Evolutionary conservation across 2,797 vertebrate species (phyloP).

Genomic region (Euphonia xanthogaster): DNA sequence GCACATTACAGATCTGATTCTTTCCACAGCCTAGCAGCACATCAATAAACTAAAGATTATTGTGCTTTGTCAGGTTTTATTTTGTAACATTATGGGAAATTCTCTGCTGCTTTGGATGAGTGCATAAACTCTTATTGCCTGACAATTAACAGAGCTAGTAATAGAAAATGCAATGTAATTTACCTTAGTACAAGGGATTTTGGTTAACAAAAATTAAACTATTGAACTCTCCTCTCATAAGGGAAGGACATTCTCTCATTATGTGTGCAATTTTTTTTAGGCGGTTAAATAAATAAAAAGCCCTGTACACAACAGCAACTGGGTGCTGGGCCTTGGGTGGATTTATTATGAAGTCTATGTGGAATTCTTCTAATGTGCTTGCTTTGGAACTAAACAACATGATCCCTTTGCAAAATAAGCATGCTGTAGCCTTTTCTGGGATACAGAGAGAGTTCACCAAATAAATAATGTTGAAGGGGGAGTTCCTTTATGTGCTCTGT

Average conservation of each 20-base stretch:
- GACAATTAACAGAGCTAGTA: conserved; percentile 87
- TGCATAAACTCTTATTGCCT: conserved; percentile 85
- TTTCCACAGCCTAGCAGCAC: conserved; percentile 77
- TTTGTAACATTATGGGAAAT: conserved; percentile 86
- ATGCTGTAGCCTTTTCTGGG: conserved; percentile 55
- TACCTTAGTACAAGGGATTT: conserved; percentile 85
- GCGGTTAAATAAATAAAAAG: conserved; percentile 71
- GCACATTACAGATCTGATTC: conserved; percentile 77
- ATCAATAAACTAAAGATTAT: conserved; percentile 86
- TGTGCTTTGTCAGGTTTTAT: conserved; percentile 88
- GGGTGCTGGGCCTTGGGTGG: conserved; percentile 66
- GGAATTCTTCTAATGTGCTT: conserved; percentile 74
- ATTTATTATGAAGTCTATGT: conserved; percentile 75
- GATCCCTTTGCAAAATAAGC: conserved; percentile 73
- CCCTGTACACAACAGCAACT: conserved; percentile 50
- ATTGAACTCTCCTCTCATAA: conserved; percentile 81
- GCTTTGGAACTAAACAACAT: conserved; percentile 76
- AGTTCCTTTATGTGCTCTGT: conserved; percentile 26
- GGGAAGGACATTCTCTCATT: conserved; percentile 77
- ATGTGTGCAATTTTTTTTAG: conserved; percentile 42
- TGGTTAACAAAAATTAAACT: conserved; percentile 87
- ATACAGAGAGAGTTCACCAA: conserved; percentile 66
- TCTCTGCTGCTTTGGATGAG: conserved; percentile 83
- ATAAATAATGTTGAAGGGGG: conserved; percentile 74
- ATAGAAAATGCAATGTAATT: conserved; percentile 85